These are phyloP conservation scores for Aythya baeri DNA, from an alignment of 2,113 vertebrate genomes.

Conservation along the genomic window DNA sequence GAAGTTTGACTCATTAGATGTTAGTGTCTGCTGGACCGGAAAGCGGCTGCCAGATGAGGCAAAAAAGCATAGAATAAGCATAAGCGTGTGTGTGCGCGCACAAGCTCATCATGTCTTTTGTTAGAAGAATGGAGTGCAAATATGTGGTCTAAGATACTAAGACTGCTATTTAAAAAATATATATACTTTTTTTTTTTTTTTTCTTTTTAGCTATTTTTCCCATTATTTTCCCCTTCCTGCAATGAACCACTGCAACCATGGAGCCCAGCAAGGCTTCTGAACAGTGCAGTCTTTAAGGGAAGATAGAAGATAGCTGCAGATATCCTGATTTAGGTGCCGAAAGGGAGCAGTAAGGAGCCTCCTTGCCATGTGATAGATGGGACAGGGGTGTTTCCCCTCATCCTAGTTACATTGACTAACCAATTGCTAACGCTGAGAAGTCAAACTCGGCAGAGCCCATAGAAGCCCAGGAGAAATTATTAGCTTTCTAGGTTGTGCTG, in stretches of 20 bases:
- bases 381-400: background rate
- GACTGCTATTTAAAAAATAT: background rate
- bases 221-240: background rate
- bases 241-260: background rate
- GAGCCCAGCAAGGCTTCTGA: background rate
- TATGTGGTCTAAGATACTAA: constrained; percentile 67
- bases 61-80: constrained; percentile 85
- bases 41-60: constrained; percentile 95
- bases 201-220: background rate
- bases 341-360: constrained; percentile 10
- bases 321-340: background rate
- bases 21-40: constrained; percentile 93
- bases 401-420: background rate
- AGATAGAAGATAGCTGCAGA: background rate
- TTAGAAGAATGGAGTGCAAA: constrained; percentile 68
- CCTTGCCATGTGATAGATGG: background rate
- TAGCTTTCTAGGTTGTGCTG: background rate
- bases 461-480: background rate
- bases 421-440: background rate
- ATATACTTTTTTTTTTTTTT: background rate
- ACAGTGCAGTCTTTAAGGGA: background rate
- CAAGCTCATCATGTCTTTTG: constrained; percentile 71
- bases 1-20: constrained; percentile 99
- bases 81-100: background rate
- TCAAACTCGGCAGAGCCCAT: background rate